Conservation (phyloP, 2,888 invertebrate species). For the Ormyrus rosae region DNA sequence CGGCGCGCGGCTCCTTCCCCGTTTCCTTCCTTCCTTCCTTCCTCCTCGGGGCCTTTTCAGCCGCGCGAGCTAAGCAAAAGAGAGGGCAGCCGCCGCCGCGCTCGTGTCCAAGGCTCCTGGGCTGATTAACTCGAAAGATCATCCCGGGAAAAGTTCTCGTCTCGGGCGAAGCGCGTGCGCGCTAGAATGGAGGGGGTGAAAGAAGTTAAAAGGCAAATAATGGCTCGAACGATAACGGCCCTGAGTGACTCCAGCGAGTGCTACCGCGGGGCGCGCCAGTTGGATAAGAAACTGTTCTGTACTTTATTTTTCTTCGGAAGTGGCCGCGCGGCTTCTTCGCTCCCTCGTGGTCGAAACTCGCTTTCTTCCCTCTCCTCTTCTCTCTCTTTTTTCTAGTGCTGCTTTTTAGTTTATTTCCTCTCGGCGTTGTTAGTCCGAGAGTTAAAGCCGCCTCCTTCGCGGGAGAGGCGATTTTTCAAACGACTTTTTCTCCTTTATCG, state of each 20-base stretch:
- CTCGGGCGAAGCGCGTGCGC: slow-evolving; percentile 10
- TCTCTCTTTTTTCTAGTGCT: not conserved
- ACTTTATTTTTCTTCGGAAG: slow-evolving; percentile 56
- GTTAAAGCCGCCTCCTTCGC: slow-evolving; percentile 17
- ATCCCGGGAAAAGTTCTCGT: slow-evolving; percentile 64
- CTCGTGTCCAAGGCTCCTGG: slow-evolving; percentile 59
- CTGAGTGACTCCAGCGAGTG: not conserved
- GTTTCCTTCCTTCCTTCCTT: slow-evolving; percentile 40
- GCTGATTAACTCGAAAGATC: slow-evolving; percentile 70
- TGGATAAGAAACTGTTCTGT: slow-evolving; percentile 55
- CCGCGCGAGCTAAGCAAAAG: not conserved
- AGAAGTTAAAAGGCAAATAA: slow-evolving; percentile 66
- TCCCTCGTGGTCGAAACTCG: slow-evolving; percentile 32
- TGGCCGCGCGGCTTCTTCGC: slow-evolving; percentile 37
- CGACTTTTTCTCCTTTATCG: slow-evolving; percentile 43
- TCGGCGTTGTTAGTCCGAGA: slow-evolving; percentile 15
- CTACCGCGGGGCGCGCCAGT: slow-evolving; percentile 6
- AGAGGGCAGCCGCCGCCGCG: slow-evolving; percentile 63
- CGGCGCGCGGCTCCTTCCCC: not conserved
- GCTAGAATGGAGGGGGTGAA: slow-evolving; percentile 8
- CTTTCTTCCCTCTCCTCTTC: not conserved
- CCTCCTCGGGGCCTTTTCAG: slow-evolving; percentile 59
- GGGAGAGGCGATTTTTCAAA: slow-evolving; percentile 38
- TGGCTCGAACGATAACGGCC: slow-evolving; percentile 58
- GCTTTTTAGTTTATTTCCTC: slow-evolving; percentile 23